Evolutionary conservation across 2,113 vertebrate genomes (phyloP), one percentile per base, ranked within the genome.

Genomic region (Aldabrachelys gigantea): DNA sequence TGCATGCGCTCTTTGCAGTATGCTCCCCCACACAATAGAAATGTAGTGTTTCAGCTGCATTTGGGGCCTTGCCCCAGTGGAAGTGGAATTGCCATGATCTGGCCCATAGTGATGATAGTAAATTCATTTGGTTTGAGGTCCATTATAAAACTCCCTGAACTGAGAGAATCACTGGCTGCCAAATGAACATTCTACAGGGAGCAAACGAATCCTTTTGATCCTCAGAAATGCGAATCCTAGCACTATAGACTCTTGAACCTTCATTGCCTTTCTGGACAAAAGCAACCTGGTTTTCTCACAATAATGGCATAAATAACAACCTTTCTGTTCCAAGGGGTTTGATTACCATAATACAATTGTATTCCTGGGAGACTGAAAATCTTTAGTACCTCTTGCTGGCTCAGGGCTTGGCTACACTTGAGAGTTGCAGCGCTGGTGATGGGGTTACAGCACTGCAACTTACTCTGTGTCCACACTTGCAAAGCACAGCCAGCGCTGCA

Each of bases 31-130:
- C 49, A 0, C 10, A n/a, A 65, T 5, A 59, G 44, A 38, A 80
- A 31, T 0, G 17, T 76, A 53, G 81, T 14, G 0, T 2, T 7
- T 9, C 80, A 81, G 35, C 53, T 22, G 2, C 12, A 29, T 3
- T 29, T 29, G 41, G 76, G 76, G 25, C 24, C 24, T 49, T 31
- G 76, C 41, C 24, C 10, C 72, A 24, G 44, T 27, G 75, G 11
- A 49, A 41, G 9, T 72, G 65, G 65, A 44, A 76, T 19, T 78
- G 41, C 25, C 13, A 78, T 4, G 75, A 44, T 47, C 44, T 78
- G 25, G 75, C 75, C 41, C 75, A 78, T 19, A 22, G 31, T 8
- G 3, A 35, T 52, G 24, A 11, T n/a, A 80, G 17, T 22, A 31
- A 50, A 80, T 50, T 31, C 17, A 35, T 21, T 16, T 22, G 19